Evolutionary conservation across 2,113 vertebrate genomes (phyloP), one percentile per base, ranked within the genome.

Genomic region (Petromus typicus): DNA sequence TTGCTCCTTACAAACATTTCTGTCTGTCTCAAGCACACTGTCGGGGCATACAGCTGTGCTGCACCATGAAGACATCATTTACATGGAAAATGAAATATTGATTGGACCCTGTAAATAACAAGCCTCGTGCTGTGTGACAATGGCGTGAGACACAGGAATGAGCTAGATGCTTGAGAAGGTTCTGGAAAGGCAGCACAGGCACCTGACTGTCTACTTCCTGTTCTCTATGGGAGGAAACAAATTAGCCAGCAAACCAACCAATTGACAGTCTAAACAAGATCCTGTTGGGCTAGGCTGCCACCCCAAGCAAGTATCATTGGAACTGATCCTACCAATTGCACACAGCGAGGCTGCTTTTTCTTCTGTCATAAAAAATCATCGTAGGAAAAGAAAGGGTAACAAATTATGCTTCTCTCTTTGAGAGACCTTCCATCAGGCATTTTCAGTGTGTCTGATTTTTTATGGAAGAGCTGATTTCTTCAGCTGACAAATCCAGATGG

Each of bases 381-480:
- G 34, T 34, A 76, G 61, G 59, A 75, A 34, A n/a, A 69, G 43
- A 86, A 43, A 40, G 4, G 54, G 37, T 37, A 40, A 45, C 9
- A 17, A 64, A 63, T 18, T 64, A 43, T 22, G 1, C 57, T 89
- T 92, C 17, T 20, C 51, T 82, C 20, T 5, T 87, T 40, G 23
- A 61, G 59, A 34, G 71, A 40, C 18, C 37, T 96, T 88, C 79
- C 57, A 89, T 86, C 66, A 87, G 17, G 25, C 20, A 80, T n/a
- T 92, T 89, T 57, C 14, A 71, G 8, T 71, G 45, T 93, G 9
- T 23, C 32, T 86, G 25, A 34, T 87, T 82, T 54, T 37, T 67
- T 64, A 86, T 91, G 40, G 20, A 91, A 82, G 9, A 89, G 40
- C 87, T 16, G 16, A 20, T 82, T 83, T 95, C 3, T 76, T 95